Conservation (phyloP, 2,888 invertebrate species). For the Syrista parreyssii region DNA sequence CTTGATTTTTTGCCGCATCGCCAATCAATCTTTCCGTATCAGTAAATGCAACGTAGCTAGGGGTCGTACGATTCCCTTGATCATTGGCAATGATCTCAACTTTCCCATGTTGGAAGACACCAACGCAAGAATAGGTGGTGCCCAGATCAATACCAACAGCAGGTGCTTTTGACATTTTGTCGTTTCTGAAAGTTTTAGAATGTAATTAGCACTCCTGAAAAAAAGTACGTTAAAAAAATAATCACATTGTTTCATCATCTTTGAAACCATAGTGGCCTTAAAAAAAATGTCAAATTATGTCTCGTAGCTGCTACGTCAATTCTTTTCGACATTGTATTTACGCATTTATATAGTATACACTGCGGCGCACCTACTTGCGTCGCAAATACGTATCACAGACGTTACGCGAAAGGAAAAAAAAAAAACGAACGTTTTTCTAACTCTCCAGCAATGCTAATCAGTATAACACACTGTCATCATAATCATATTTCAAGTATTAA, state of each 20-base stretch:
- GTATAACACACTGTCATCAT: background rate
- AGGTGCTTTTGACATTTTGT: constrained; percentile 63
- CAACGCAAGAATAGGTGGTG: constrained; percentile 89
- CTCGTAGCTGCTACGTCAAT: background rate
- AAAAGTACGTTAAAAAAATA: background rate
- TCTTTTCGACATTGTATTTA: background rate
- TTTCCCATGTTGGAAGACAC: constrained; percentile 85
- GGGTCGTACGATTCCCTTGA: constrained; percentile 89
- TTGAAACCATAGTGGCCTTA: constrained; percentile 9
- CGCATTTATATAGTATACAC: background rate
- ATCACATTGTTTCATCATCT: background rate
- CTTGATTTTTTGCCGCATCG: constrained; percentile 89
- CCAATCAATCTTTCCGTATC: constrained; percentile 87
- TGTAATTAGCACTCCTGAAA: background rate
- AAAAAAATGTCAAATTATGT: background rate
- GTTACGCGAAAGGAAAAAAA: background rate
- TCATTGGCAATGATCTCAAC: constrained; percentile 90
- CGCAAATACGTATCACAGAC: background rate
- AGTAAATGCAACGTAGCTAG: constrained; percentile 89
- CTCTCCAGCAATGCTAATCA: background rate
- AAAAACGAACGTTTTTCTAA: background rate
- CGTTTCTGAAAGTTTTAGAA: background rate
- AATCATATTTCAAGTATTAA: background rate
- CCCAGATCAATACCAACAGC: constrained; percentile 87
- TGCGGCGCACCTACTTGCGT: background rate